Base-by-base conservation (phyloP, 2,113 vertebrate species). In the Crotalus helleri region DNA sequence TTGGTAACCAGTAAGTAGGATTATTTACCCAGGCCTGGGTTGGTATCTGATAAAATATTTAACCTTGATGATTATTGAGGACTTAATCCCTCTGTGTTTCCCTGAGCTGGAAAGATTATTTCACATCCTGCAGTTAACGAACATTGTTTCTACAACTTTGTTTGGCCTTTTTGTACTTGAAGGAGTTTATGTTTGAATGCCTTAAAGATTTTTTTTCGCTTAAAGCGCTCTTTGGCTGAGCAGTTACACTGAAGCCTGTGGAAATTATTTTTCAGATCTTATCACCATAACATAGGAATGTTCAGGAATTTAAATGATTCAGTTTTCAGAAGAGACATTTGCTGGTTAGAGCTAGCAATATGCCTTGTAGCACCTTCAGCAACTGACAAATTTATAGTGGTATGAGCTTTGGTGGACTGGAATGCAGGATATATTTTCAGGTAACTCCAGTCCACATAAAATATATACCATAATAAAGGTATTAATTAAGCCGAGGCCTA, bases 1-100 rank as follows among this genome's bases (percentile, higher is more conserved):
- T 97, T 99, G 91, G 91, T 99, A 85, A 99, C 99, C 92, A 99
- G 99, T 99, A 98, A 98, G 99, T 97, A 93, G 26, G 69, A 54
- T 64, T 86, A 26, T 94, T 94, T 85, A 44, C 54, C 3, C 12
- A 69, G 46, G 85, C 29, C 0, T 39, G 57, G 5, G 1, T 57
- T 88, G 94, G 12, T 33, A 89, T 86, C 12, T 57, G 26, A 23
- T 55, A 11, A 29, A 49, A 46, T 21, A 26, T 46, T 94, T 91
- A 29, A 86, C 13, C 88, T 81, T 39, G 85, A 81, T 24, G 2
- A 1, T 11, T 26, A 46, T 9, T 1, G 26, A 92, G 21, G 19
- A 55, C 7, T 24, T 1, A 2, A 39, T 46, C 29, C 24, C 11
- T 57, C 15, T 39, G 13, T 6, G 0, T 89, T 85, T 44, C 54